phyloP scores from a whole-genome alignment of 2,888 invertebrate species.

The Perizoma flavofasciatum region DNA sequence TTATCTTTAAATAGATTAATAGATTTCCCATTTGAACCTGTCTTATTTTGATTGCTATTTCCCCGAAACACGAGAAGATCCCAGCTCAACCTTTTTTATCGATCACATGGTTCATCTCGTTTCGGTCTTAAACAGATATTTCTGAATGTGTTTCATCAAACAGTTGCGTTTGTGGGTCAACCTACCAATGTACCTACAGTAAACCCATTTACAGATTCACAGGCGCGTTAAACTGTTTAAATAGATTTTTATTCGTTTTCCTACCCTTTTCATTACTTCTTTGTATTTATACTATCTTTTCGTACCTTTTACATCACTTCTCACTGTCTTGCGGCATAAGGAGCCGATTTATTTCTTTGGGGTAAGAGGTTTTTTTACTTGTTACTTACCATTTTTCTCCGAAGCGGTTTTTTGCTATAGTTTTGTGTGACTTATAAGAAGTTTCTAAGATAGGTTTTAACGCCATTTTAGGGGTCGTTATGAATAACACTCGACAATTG shows the following conservation, averaged over 20 bases:
- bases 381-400: too few relatives aligned
- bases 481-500: too few relatives aligned
- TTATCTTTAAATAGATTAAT: neutral
- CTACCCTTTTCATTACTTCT: neutral
- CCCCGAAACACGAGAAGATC: slow-evolving; percentile 15
- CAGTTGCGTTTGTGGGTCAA: slow-evolving; percentile 60
- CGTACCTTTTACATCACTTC: neutral
- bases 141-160: slow-evolving; percentile 36
- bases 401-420: too few relatives aligned
- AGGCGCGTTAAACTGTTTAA: slow-evolving; percentile 23
- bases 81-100: slow-evolving; percentile 30
- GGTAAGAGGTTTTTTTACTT: too few relatives aligned
- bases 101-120: slow-evolving; percentile 33
- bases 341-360: too few relatives aligned
- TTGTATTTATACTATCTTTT: too few relatives aligned
- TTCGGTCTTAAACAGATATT: slow-evolving; percentile 32
- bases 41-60: slow-evolving; percentile 8
- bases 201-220: slow-evolving; percentile 32
- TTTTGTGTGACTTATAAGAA: too few relatives aligned
- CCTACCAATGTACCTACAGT: slow-evolving; percentile 23
- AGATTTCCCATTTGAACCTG: slow-evolving; percentile 6
- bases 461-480: too few relatives aligned
- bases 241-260: slow-evolving; percentile 17
- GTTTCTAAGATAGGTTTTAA: too few relatives aligned
- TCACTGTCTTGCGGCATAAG: neutral